Base-by-base conservation (phyloP, 2,888 invertebrate species). In the Heliconius charithonia region DNA sequence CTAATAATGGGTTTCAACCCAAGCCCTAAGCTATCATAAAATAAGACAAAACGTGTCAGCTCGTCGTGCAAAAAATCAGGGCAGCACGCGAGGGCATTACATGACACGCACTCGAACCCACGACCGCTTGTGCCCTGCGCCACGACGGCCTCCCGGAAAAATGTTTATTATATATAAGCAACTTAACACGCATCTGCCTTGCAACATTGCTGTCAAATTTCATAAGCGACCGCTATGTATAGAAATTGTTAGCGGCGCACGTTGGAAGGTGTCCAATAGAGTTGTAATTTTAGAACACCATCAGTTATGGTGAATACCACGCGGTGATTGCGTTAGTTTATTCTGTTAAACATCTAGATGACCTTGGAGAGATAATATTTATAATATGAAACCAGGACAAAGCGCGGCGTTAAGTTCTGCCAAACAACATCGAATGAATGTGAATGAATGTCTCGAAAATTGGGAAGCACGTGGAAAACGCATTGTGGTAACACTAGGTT, bases 201-300 rank as follows among this genome's bases (percentile, higher is more conserved):
- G 41, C 27, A 62, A 41, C 27, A 65, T 59, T 29, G 41, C 74
- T 9, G 63, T 63, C 37, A 41, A 74, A 74, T 74, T 74, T 74
- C 63, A 76, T 69, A 67, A 67, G 32, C 72, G 59, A 9, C 4
- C 13, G 75, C 75, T 78, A 78, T 75, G 63, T 75, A 65, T 75
- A 75, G 78, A 79, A 79, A 75, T 75, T 75, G 78, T 78, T 78
- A 63, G 37, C 75, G 75, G 62, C 56, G 27, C 29, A 19, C n/a
- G n/a, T 75, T 79, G 75, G 75, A 75, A 9, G 63, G 27, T 32
- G 0, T 70, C 75, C 75, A 75, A 65, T 37, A 37, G 59, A n/a
- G 12, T 63, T 25, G 10, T 41, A 27, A 73, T 13, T 51, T 56
- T 29, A 56, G 56, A 56, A 56, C 56, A 71, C 51, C 51, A 71